Evolutionary conservation across 1,140 invertebrate genomes (phyloP), one percentile per base, ranked within the genome.

Genomic region (Lerema accius): DNA sequence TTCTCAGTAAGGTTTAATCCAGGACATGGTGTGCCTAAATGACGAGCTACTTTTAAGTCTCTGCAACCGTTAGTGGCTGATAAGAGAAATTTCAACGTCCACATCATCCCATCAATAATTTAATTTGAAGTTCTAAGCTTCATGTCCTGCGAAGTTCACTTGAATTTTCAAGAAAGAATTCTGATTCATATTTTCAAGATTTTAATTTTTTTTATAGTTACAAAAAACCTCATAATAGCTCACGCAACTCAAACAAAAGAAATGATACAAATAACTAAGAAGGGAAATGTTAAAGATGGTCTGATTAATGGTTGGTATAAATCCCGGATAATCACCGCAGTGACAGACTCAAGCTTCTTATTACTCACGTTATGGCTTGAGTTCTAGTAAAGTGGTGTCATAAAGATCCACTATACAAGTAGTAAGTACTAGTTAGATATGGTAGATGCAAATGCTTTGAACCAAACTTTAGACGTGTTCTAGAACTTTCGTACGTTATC

Each of bases 321-420:
- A 53, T 53, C 50, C 50, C n/a, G 50, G 37, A 53, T 53, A 53
- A 53, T 53, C 16, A 40, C 50, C 37, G 50, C 37, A 13, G 50
- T 39, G 50, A 40, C 50, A 19, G 35, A 40, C 17, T 53, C 17
- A 53, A 53, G 50, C 39, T 53, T 40, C 37, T 40, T 53, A 53
- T 53, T 40, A 17, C 50, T 23, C n/a, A 40, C 39, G 50, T 40
- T 23, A 53, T 19, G 7, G 50, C 35, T 37, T 9, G n/a, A 53
- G 50, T 37, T 53, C 37, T 13, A 9, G n/a, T 13, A 23, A 40
- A 53, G 17, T 53, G 50, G 17, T 53, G 50, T 51, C 49, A 51
- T 49, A 49, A 51, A 51, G 32, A 11, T 48, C 49, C 14, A 53
- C 17, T 53, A 19, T 32, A 26, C 19, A 16, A 48, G 19, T 23